Percentiles rank a stretch among this genome's conserved stretches.
Evolutionary conservation across 2,888 invertebrate genomes (phyloP).

Genomic region (Nomada fabriciana): DNA sequence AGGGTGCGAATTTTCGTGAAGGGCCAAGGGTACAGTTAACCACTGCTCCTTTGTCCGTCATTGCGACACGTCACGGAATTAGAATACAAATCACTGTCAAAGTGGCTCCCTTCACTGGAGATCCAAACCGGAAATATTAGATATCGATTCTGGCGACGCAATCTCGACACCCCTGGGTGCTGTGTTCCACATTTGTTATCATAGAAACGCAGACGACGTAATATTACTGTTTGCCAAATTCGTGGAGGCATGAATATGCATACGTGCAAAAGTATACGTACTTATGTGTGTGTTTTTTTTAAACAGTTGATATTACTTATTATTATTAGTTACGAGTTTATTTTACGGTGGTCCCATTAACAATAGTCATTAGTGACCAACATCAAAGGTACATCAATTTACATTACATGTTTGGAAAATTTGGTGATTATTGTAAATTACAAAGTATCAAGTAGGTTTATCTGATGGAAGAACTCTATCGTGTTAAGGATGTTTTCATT

Average conservation of each 20-base stretch:
- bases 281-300: too few species aligned
- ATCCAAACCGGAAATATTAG: conserved; percentile 35
- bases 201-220: background rate
- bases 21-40: conserved; percentile 46
- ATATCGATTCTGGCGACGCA: conserved; percentile 22
- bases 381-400: too few species aligned
- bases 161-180: background rate
- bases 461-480: too few species aligned
- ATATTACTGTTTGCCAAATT: background rate
- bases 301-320: too few species aligned
- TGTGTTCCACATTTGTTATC: conserved; percentile 7
- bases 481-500: too few species aligned
- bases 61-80: conserved; percentile 47
- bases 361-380: too few species aligned
- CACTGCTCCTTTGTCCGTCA: conserved; percentile 20
- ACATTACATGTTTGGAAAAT: too few species aligned
- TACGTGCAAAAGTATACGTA: too few species aligned
- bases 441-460: too few species aligned
- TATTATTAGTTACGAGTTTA: too few species aligned
- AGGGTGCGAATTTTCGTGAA: conserved; percentile 35
- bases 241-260: background rate
- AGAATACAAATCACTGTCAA: conserved; percentile 47
- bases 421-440: too few species aligned
- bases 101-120: background rate
- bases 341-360: too few species aligned